Percentiles rank a stretch among this genome's conserved stretches.
Conservation (phyloP, 2,797 vertebrate genomes). For the Rhabdophis nuchalis region DNA sequence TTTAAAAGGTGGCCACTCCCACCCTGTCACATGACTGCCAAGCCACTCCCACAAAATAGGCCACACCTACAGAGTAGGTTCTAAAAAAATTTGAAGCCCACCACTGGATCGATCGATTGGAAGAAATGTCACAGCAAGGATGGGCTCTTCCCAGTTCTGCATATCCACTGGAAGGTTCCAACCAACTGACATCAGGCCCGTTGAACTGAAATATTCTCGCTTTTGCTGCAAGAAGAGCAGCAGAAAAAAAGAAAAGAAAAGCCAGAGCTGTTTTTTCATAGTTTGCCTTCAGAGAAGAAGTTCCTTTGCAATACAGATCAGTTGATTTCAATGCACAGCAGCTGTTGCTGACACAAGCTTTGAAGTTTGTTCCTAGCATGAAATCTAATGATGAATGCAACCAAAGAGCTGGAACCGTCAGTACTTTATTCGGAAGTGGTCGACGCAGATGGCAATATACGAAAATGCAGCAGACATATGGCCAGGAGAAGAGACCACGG, state of each 20-base stretch:
- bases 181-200: not conserved
- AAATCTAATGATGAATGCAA: constrained; percentile 49
- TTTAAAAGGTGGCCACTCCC: no score
- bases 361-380: constrained; percentile 35
- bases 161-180: not conserved
- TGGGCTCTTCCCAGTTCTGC: not conserved
- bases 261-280: not conserved
- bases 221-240: no score
- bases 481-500: not conserved
- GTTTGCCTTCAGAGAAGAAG: constrained; percentile 6
- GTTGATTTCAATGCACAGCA: constrained; percentile 41
- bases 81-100: no score
- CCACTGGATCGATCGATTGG: no score
- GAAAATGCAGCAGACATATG: constrained; percentile 5
- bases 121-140: not conserved
- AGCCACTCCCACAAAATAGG: no score
- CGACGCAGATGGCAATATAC: constrained; percentile 29
- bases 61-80: no score
- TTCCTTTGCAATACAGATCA: constrained; percentile 31
- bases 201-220: not conserved
- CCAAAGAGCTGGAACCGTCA: constrained; percentile 31
- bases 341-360: constrained; percentile 39
- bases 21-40: no score
- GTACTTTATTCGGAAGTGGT: not conserved
- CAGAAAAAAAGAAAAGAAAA: not conserved